A percentile compares a stretch with the other conserved stretches of the same genome.
These are phyloP conservation scores for Ctenomys sociabilis DNA, from an alignment of 2,113 vertebrate species.

Conservation along the genomic window DNA sequence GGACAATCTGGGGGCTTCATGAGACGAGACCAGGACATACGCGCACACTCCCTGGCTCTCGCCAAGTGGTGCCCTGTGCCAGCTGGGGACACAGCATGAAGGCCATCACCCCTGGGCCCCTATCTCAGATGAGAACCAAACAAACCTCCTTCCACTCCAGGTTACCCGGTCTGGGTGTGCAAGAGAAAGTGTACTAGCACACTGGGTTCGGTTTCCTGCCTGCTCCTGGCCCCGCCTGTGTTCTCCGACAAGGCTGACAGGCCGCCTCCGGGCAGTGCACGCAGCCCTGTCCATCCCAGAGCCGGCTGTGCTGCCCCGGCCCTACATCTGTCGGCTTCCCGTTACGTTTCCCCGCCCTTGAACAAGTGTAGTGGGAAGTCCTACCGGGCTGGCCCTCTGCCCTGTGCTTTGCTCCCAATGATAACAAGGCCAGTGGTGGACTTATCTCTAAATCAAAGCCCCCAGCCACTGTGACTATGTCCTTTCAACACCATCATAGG, in stretches of 20 bases:
- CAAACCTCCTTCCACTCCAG: background rate
- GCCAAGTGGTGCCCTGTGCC: background rate
- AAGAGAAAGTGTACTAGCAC: background rate
- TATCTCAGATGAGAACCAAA: background rate
- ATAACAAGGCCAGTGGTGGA: background rate
- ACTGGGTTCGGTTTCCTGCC: background rate
- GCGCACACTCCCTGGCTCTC: background rate
- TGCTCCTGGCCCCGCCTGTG: background rate
- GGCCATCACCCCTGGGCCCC: background rate
- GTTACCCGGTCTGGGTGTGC: background rate
- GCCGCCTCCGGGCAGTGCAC: background rate
- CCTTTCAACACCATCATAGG: background rate
- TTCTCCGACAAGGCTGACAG: rapidly evolving
- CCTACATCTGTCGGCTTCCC: background rate
- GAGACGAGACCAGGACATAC: background rate
- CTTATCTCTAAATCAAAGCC: background rate
- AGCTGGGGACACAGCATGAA: background rate
- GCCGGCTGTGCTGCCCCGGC: background rate
- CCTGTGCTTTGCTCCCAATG: background rate
- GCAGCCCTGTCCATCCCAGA: background rate
- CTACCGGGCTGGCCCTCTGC: background rate
- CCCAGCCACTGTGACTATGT: background rate
- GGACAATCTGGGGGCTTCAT: no score
- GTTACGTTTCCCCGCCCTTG: background rate
- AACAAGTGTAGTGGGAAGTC: background rate